Evolutionary conservation across 2,797 vertebrate species (phyloP), one percentile per base, ranked within the genome.

Genomic region (Brotogeris chrysoptera): DNA sequence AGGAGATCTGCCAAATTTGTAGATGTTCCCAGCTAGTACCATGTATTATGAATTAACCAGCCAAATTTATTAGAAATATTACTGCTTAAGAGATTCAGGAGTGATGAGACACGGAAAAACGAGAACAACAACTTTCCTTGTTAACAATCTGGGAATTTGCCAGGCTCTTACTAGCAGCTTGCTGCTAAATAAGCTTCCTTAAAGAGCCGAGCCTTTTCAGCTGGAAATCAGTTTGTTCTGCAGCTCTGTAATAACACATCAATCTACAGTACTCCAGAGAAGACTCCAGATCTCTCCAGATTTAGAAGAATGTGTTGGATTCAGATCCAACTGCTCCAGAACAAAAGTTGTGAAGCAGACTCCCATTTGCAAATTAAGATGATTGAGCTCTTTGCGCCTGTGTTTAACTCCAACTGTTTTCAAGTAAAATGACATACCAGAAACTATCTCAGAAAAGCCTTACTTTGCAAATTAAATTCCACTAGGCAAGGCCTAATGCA

Each of bases 81-180:
- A 52, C 34, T 25, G 32, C 57, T 77, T 16, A 30, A 88, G 60
- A 88, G 70, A 83, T 10, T 61, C 57, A 52, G 47, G 65, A 53
- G 46, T 60, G 36, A 39, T 52, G 79, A 64, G 73, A 82, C 86
- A n/a, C 4, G 24, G 68, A 25, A 30, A 83, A 39, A 61, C 9
- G 34, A 92, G 90, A 94, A 96, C 96, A 96, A 87, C 32, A 92
- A 90, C 87, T 82, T 77, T 49, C 87, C 71, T 92, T 93, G 77
- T 96, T 88, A 94, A 91, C 86, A 92, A 59, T 79, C 28, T 96
- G 95, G 90, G 50, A 38, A 39, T 55, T 55, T 95, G 96, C 96
- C 97, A 97, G 84, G 94, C 71, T 89, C 81, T 86, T 9, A 66
- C n/a, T 38, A 94, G 34, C 65, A 95, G 91, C 79, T 95, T 94